phyloP scores from a whole-genome alignment of 1,140 invertebrate genomes.

The Camponotus pennsylvanicus region DNA sequence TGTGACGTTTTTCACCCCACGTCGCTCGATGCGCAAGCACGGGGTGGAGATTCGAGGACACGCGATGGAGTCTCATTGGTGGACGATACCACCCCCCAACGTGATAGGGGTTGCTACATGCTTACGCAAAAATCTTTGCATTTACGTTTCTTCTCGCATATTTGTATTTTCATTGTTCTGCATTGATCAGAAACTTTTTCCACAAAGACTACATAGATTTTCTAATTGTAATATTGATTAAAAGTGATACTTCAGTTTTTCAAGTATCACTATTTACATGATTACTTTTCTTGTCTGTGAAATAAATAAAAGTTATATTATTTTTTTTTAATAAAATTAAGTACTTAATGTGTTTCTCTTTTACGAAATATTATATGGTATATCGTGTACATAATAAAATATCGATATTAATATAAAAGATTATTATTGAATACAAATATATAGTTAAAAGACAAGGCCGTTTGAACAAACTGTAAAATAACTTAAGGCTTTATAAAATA shows the following conservation, averaged over 20 bases:
- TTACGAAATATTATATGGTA: background rate
- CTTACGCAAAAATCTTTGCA: background rate
- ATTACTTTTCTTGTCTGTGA: background rate
- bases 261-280: background rate
- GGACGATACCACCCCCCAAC: background rate
- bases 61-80: constrained; percentile 61
- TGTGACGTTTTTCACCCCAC: constrained; percentile 57
- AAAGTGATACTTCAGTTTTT: background rate
- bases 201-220: background rate
- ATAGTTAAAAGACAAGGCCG: background rate
- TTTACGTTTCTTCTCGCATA: background rate
- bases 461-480: background rate
- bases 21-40: constrained; percentile 39
- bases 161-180: background rate
- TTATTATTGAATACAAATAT: background rate
- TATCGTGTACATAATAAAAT: background rate
- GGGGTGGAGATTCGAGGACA: constrained; percentile 22
- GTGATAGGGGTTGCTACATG: background rate
- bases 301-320: too few relatives aligned
- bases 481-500: too few relatives aligned
- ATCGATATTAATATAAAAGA: background rate
- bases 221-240: background rate
- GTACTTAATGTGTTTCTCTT: background rate
- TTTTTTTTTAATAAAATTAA: background rate
- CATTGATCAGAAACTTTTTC: background rate